phyloP scores from a whole-genome alignment of 2,113 vertebrate genomes.

The Otus sunia region DNA sequence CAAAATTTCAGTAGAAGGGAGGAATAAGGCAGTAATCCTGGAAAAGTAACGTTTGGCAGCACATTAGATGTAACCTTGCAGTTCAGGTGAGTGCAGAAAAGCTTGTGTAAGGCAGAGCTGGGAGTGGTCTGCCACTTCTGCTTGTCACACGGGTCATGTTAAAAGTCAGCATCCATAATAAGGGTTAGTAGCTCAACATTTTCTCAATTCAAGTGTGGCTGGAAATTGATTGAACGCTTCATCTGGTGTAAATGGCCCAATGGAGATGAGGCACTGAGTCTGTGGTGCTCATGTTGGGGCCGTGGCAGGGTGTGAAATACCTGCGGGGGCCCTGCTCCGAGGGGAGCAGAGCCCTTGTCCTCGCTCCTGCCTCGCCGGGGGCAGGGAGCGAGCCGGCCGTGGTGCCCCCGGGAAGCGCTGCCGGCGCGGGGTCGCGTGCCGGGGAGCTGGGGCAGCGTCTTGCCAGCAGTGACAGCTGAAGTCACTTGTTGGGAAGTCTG shows the following conservation, averaged over 20 bases:
- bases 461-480: constrained; percentile 78
- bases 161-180: not conserved
- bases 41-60: not conserved
- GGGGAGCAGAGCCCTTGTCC: not conserved
- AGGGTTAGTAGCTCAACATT: fast-evolving
- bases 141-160: fast-evolving
- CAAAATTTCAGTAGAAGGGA: not conserved
- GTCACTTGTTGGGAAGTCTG: constrained; percentile 82
- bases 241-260: fast-evolving
- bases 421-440: not conserved
- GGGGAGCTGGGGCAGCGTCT: not conserved
- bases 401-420: not conserved
- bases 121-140: not conserved
- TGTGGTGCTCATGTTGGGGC: fast-evolving
- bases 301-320: not conserved
- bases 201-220: fast-evolving
- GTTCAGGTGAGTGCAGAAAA: not conserved
- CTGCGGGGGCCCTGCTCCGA: not conserved
- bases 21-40: not conserved
- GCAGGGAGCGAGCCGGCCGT: not conserved
- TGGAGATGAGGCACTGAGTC: fast-evolving
- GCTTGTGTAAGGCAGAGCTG: not conserved
- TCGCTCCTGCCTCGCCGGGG: fast-evolving
- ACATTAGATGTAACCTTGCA: fast-evolving
- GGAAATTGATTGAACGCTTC: fast-evolving